Conservation (phyloP, 2,888 invertebrate species). For the Blastobasis lacticolella region DNA sequence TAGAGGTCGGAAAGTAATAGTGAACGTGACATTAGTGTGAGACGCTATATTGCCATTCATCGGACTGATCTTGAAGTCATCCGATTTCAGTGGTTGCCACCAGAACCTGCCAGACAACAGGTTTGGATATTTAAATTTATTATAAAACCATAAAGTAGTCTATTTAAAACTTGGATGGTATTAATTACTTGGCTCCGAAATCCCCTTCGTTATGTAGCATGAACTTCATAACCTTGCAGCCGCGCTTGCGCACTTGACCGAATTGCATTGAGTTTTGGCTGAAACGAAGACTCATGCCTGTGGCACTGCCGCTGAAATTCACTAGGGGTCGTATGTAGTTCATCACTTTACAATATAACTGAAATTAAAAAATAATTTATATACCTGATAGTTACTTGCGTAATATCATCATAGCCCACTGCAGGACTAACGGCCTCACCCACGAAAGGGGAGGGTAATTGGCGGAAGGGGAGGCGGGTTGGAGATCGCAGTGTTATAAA, state of each 20-base stretch:
- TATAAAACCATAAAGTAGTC: background rate
- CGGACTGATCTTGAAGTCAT: conserved; percentile 76
- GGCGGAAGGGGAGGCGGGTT: too few relatives aligned
- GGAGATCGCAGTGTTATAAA: too few relatives aligned
- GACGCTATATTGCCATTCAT: conserved; percentile 77
- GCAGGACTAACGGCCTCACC: too few relatives aligned
- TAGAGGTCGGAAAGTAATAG: conserved; percentile 75
- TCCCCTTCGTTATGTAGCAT: conserved; percentile 62
- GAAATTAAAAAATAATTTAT: too few relatives aligned
- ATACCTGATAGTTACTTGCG: too few relatives aligned
- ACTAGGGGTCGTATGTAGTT: conserved; percentile 52
- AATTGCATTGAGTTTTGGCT: conserved; percentile 62
- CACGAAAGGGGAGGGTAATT: too few relatives aligned
- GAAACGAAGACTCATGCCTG: conserved; percentile 53
- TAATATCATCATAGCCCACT: too few relatives aligned
- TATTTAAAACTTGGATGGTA: background rate
- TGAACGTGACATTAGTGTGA: conserved; percentile 76
- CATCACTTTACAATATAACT: conserved; percentile 32
- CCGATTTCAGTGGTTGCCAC: conserved; percentile 59
- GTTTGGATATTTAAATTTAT: background rate
- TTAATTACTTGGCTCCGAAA: conserved; percentile 50
- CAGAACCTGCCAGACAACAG: conserved; percentile 40
- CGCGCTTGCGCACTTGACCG: conserved; percentile 56
- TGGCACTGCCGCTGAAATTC: conserved; percentile 54
- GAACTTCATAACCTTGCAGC: conserved; percentile 57